These are phyloP conservation scores for Diogma glabrata DNA, from an alignment of 2,888 invertebrate genomes.

Conservation along the genomic window DNA sequence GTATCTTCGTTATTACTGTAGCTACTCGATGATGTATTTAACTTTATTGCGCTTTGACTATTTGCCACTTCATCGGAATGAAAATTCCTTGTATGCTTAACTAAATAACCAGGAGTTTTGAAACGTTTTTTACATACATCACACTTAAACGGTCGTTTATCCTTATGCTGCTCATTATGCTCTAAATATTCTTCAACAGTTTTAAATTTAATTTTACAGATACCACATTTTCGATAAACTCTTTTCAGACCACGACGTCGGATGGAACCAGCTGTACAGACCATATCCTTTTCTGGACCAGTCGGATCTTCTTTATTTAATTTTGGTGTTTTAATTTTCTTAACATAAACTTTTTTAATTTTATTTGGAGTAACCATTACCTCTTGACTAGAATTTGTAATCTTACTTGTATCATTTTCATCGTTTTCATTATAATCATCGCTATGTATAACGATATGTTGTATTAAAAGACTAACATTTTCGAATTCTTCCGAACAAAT, in stretches of 20 bases:
- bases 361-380: background rate
- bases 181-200: background rate
- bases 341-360: background rate
- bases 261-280: too few species aligned
- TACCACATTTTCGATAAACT: background rate
- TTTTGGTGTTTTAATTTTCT: too few species aligned
- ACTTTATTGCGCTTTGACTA: background rate
- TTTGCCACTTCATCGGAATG: background rate
- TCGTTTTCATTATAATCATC: background rate
- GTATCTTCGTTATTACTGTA: slow-evolving; percentile 6
- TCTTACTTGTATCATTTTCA: background rate
- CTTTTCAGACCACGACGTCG: background rate
- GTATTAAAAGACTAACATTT: background rate
- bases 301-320: too few species aligned
- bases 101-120: background rate
- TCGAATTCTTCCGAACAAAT: slow-evolving; percentile 1
- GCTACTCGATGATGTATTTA: too few species aligned
- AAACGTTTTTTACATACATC: slow-evolving; percentile 1
- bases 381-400: background rate
- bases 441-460: slow-evolving; percentile 1
- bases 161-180: slow-evolving; percentile 1
- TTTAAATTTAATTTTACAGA: background rate
- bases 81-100: slow-evolving; percentile 2
- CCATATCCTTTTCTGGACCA: too few species aligned
- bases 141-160: slow-evolving; percentile 3